A percentile compares a stretch with the other conserved stretches of the same genome.
phyloP scores from a whole-genome alignment of 2,888 invertebrate genomes.

The Monoplex corrugatus region DNA sequence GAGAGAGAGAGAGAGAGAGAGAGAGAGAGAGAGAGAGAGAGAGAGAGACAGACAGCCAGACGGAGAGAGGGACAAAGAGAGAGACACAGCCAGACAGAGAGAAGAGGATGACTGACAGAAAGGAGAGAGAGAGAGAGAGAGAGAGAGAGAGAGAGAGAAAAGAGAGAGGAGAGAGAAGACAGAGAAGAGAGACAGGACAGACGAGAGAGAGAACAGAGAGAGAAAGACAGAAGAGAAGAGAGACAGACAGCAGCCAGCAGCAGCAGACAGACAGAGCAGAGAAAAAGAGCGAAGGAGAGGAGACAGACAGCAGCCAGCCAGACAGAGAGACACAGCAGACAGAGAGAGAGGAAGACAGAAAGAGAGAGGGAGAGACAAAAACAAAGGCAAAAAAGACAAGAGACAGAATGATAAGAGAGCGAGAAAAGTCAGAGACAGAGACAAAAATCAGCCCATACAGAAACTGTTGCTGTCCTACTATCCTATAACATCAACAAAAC shows the following conservation, averaged over 20 bases:
- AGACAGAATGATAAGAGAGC: no score
- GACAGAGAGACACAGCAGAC: not conserved
- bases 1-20: conserved; percentile 32
- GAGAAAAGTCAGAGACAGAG: no score
- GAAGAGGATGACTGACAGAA: not conserved
- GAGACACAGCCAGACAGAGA: not conserved
- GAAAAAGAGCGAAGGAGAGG: not conserved
- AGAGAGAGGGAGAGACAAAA: no score
- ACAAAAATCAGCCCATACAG: no score
- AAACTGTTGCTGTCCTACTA: no score
- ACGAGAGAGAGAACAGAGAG: not conserved
- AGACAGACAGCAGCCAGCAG: no score
- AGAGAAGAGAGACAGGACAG: no score
- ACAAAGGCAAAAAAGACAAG: no score
- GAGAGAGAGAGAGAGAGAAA: not conserved
- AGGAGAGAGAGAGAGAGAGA: not conserved
- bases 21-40: conserved; percentile 47
- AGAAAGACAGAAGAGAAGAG: not conserved
- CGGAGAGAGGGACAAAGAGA: not conserved
- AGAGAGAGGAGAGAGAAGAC: no score
- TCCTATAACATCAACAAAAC: no score
- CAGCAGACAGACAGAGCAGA: not conserved
- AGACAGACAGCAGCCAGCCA: not conserved
- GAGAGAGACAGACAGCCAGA: not conserved
- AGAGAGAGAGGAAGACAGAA: no score